phyloP scores from a whole-genome alignment of 1,140 invertebrate genomes.

The Drosophila santomea region DNA sequence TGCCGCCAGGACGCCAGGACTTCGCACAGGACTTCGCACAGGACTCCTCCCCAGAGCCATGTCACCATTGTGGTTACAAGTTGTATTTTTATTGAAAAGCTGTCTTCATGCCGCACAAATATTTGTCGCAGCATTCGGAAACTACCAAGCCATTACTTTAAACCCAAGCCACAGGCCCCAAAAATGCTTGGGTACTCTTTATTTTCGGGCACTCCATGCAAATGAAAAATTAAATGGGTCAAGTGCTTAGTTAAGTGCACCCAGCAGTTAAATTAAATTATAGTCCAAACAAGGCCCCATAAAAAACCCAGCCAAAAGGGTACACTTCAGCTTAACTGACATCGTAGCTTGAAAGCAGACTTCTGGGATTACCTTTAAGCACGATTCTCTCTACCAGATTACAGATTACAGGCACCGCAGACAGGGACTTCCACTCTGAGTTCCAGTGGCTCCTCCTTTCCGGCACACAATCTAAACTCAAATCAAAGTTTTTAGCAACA shows the following conservation, averaged over 20 bases:
- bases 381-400: slow-evolving; percentile 45
- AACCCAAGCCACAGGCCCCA: slow-evolving; percentile 3
- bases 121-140: slow-evolving; percentile 33
- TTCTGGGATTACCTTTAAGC: slow-evolving; percentile 35
- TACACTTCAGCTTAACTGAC: slow-evolving; percentile 14
- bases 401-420: slow-evolving; percentile 32
- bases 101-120: slow-evolving; percentile 53
- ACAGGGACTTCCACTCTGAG: slow-evolving; percentile 13
- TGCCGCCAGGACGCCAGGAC: slow-evolving; percentile 25
- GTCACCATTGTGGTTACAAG: slow-evolving; percentile 50
- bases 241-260: slow-evolving; percentile 29
- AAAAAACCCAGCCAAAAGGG: slow-evolving; percentile 15
- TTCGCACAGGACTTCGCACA: slow-evolving; percentile 6
- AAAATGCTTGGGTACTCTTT: slow-evolving; percentile 2
- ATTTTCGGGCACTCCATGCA: neutral
- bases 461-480: slow-evolving; percentile 46
- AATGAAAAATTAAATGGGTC: slow-evolving; percentile 34
- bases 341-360: slow-evolving; percentile 5
- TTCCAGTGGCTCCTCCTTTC: slow-evolving; percentile 12
- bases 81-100: slow-evolving; percentile 65
- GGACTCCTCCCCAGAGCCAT: slow-evolving; percentile 32
- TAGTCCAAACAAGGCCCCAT: slow-evolving; percentile 9
- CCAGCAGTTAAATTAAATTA: slow-evolving; percentile 13
- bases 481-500: slow-evolving; percentile 68
- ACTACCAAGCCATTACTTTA: slow-evolving; percentile 19